phyloP scores from a whole-genome alignment of 2,113 vertebrate genomes.

The Phrynocephalus versicolor region DNA sequence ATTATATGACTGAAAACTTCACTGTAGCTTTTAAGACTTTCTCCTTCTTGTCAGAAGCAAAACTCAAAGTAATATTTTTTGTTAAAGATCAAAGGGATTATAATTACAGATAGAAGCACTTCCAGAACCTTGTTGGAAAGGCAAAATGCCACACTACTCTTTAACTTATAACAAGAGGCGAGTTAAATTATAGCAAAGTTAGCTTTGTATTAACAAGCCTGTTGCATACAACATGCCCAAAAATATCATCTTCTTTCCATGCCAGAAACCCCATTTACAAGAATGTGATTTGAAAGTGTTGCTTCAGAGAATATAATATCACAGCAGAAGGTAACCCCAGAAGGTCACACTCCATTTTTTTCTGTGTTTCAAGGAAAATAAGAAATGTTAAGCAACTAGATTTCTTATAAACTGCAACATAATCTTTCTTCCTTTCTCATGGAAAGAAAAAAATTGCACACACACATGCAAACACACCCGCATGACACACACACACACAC shows the following conservation, averaged over 20 bases:
- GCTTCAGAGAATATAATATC: not conserved
- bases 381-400: not conserved
- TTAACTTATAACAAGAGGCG: not conserved
- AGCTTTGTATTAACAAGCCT: conserved; percentile 21
- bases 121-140: not conserved
- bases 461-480: no score
- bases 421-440: not conserved
- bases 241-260: not conserved
- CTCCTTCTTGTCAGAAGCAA: not conserved
- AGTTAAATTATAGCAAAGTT: not conserved
- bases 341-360: not conserved
- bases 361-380: not conserved
- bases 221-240: not conserved
- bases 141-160: not conserved
- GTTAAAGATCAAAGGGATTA: not conserved
- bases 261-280: not conserved
- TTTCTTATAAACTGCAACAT: not conserved
- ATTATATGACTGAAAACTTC: not conserved
- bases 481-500: no score
- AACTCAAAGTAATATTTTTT: not conserved
- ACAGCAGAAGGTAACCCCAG: not conserved
- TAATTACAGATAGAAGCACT: not conserved
- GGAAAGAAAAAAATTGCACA: not conserved
- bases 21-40: not conserved
- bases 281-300: not conserved